These are phyloP conservation scores for Eremobia ochroleuca DNA, from an alignment of 2,888 invertebrate species.

Conservation along the genomic window DNA sequence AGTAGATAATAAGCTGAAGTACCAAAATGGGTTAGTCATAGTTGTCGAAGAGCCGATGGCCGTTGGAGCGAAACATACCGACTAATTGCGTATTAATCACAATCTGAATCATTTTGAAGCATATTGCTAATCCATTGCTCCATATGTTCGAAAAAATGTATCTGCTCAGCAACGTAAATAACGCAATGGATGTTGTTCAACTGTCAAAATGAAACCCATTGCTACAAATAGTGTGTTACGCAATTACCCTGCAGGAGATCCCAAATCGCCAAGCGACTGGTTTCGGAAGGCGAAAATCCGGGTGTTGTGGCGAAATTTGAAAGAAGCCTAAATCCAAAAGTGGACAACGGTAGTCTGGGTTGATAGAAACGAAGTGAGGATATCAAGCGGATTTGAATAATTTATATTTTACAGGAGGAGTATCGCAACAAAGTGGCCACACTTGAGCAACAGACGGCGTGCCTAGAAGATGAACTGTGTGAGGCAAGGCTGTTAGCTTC, in stretches of 20 bases:
- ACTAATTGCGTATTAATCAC: too few relatives aligned
- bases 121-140: too few relatives aligned
- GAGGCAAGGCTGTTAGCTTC: constrained; percentile 96
- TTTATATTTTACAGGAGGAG: constrained; percentile 90
- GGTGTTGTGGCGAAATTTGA: not conserved
- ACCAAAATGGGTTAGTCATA: not conserved
- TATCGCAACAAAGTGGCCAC: constrained; percentile 93
- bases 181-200: too few relatives aligned
- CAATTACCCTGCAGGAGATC: too few relatives aligned
- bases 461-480: constrained; percentile 96
- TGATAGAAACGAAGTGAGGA: not conserved
- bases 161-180: too few relatives aligned
- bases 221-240: too few relatives aligned
- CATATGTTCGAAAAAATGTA: too few relatives aligned
- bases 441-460: constrained; percentile 95
- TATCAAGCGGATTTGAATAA: not conserved
- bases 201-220: too few relatives aligned
- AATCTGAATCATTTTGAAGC: too few relatives aligned
- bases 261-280: not conserved
- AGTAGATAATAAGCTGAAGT: not conserved
- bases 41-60: not conserved
- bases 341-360: not conserved
- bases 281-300: not conserved
- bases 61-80: not conserved
- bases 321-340: not conserved